Base-by-base conservation (phyloP, 2,113 vertebrate species). In the Psittacara wagleri region DNA sequence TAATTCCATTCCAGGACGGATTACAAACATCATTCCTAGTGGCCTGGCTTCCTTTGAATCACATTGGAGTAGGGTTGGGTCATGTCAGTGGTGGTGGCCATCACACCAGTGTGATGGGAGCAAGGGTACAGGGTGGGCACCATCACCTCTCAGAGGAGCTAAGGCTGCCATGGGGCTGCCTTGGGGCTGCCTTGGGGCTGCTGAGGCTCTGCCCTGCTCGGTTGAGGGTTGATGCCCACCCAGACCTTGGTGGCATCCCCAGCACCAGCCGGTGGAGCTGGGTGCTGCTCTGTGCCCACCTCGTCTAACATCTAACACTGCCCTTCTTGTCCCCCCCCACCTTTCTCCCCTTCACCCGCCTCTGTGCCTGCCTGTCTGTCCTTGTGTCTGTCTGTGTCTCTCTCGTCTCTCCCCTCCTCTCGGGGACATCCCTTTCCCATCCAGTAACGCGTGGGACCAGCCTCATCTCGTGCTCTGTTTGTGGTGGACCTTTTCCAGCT, bases 251-350 rank as follows among this genome's bases (percentile, higher is more conserved):
- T 18, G 18, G 52, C 48, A 23, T 28, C 77, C 63, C 66, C 25
- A 25, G 43, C 11, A 7, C 25, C 13, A 15, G 17, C 41, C 17
- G 10, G 29, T 11, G 13, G 72, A 75, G 61, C 57, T 18, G 41
- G 69, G 54, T 59, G 16, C 72, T 3, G 72, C 33, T 13, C 57
- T 59, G 57, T 59, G 57, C 57, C 22, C 57, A 59, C 57, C 57
- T 59, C 33, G 2, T 59, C 57, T 59, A 59, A 59, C 57, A 59
- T 97, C 98, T 98, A 98, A 98, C 94, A 22, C 91, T 75, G 96
- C 91, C 97, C 97, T 97, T 98, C 98, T 97, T 97, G 96, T 98
- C 93, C 97, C 97, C 97, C 93, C 83, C 66, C 63, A 49, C 88
- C 84, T 70, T 55, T 70, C 76, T 72, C 86, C 86, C 83, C 83